Base-by-base conservation (phyloP, 2,888 invertebrate genomes). In the Coelinius sp. region DNA sequence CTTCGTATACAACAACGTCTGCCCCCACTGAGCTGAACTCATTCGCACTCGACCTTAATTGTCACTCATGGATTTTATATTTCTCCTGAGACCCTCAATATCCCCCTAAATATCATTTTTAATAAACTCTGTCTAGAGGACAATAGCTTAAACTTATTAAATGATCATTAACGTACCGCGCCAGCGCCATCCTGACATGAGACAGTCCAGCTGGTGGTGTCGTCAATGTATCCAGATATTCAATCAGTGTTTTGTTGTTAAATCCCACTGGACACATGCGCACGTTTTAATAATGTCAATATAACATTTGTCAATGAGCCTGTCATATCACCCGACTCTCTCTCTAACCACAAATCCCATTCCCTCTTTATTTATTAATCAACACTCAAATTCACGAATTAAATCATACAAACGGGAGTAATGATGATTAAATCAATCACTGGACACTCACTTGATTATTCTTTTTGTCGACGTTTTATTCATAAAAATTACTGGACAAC, bases 101-200 rank as follows among this genome's bases (percentile, higher is more conserved):
- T n/a, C n/a, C n/a, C n/a, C n/a, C n/a, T n/a, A n/a, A n/a, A 6
- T 41, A 6, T 41, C 41, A n/a, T 41, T 41, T 41, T 41, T 41
- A 41, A 41, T 41, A n/a, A 41, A n/a, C n/a, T n/a, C n/a, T n/a
- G n/a, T n/a, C n/a, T n/a, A n/a, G n/a, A n/a, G n/a, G n/a, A n/a
- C 1, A 35, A 7, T 35, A 35, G 35, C 35, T 35, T 35, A 7
- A 35, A 41, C n/a, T 31, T 27, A 27, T 27, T 56, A 17, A 14
- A 7, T 56, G 31, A 31, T 31, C 68, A 72, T 56, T 49, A 80
- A 88, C 90, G 89, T 89, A 92, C 91, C 91, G 91, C 88, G 91
- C 91, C 88, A 91, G 89, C 89, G 91, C 91, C 91, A 92, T 92
- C 89, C 91, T 91, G 88, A 90, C 91, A 91, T 91, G 90, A 88